phyloP scores from a whole-genome alignment of 2,113 vertebrate species.

The Charina bottae region DNA sequence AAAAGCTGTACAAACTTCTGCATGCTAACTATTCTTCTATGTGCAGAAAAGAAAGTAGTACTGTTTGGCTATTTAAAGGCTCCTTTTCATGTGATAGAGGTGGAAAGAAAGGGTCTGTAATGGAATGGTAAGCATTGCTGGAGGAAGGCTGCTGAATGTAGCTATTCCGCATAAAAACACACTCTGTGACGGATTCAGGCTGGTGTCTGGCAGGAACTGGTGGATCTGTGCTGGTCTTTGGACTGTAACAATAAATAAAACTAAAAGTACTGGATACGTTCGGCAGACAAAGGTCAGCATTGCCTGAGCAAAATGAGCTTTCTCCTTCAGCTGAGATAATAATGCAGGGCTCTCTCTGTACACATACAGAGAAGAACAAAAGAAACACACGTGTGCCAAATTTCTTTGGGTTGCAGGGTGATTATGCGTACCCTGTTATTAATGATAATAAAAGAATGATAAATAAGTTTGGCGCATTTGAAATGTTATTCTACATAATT shows the following conservation, averaged over 20 bases:
- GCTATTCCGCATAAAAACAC: not conserved
- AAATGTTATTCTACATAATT: not conserved
- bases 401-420: not conserved
- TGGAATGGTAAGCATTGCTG: not conserved
- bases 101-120: not conserved
- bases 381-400: not conserved
- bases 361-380: not conserved
- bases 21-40: not conserved
- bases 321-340: not conserved
- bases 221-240: not conserved
- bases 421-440: not conserved
- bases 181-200: not conserved
- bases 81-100: not conserved
- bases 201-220: not conserved
- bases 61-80: not conserved
- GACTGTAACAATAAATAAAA: not conserved
- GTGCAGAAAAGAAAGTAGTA: not conserved
- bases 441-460: not conserved
- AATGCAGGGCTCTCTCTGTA: not conserved
- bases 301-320: not conserved
- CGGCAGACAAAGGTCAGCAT: not conserved
- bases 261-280: not conserved
- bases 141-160: not conserved
- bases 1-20: not conserved
- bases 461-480: not conserved